Conservation (phyloP, 1,140 invertebrate species). For the Archivesica marissinica region DNA sequence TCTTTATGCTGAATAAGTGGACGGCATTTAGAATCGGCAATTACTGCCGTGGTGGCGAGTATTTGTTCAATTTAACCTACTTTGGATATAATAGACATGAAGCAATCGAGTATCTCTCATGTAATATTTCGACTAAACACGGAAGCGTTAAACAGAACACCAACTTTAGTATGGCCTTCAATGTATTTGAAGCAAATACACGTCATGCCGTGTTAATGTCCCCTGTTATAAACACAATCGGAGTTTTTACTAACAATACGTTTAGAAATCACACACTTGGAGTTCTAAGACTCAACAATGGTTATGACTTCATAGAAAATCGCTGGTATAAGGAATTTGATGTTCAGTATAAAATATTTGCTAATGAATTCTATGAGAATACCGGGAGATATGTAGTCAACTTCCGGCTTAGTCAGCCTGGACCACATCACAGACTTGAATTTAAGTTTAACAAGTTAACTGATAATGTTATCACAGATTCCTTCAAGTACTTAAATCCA, state of each 20-base stretch:
- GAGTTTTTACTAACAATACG: constrained; percentile 87
- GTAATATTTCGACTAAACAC: constrained; percentile 73
- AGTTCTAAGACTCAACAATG: constrained; percentile 94
- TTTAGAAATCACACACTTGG: constrained; percentile 93
- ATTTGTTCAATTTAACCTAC: constrained; percentile 79
- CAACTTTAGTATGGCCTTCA: constrained; percentile 82
- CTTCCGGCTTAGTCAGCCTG: constrained; percentile 94
- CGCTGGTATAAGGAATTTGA: constrained; percentile 81
- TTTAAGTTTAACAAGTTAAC: constrained; percentile 95
- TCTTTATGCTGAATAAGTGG: constrained; percentile 79
- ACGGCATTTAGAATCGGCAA: constrained; percentile 81
- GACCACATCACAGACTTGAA: constrained; percentile 90
- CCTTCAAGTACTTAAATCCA: constrained; percentile 90
- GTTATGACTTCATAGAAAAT: constrained; percentile 85
- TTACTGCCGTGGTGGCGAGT: constrained; percentile 77
- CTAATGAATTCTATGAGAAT: constrained; percentile 96
- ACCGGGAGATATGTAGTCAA: constrained; percentile 94
- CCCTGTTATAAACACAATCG: constrained; percentile 81
- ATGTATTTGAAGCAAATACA: constrained; percentile 78
- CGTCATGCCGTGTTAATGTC: constrained; percentile 80
- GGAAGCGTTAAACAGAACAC: too few relatives aligned
- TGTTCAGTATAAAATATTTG: constrained; percentile 89
- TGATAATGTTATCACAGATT: constrained; percentile 94
- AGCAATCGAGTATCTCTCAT: constrained; percentile 81
- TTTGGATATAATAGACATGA: constrained; percentile 79